Percentiles rank a stretch among this genome's conserved stretches.
Evolutionary conservation across 2,113 vertebrate genomes (phyloP).

Genomic region (Hemibates koningsi): DNA sequence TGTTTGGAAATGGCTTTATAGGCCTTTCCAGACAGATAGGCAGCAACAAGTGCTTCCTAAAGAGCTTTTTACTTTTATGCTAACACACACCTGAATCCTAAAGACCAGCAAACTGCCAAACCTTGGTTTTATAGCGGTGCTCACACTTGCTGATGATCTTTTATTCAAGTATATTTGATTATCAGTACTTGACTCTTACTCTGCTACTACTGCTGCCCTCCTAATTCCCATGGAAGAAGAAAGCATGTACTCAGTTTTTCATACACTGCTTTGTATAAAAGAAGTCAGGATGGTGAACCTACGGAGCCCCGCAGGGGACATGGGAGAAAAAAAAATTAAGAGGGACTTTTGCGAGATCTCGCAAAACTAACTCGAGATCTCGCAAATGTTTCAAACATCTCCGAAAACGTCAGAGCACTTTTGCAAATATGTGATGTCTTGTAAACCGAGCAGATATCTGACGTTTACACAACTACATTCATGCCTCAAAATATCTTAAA

Average conservation of each 20-base stretch:
- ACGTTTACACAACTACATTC: too few species aligned
- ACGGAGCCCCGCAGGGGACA: too few species aligned
- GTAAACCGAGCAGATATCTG: too few species aligned
- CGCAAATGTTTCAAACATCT: too few species aligned
- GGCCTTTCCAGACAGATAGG: not conserved
- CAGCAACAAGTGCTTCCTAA: not conserved
- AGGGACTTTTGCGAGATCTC: too few species aligned
- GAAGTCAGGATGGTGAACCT: not conserved
- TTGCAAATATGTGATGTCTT: too few species aligned
- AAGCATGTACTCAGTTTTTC: accelerated
- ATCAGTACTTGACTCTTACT: not conserved
- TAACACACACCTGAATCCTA: not conserved
- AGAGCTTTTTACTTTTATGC: not conserved
- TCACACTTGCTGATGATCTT: not conserved
- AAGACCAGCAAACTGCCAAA: not conserved
- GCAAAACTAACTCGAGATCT: too few species aligned
- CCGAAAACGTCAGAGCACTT: too few species aligned
- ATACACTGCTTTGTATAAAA: not conserved
- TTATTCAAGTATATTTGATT: not conserved
- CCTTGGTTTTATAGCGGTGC: not conserved
- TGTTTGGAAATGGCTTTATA: not conserved
- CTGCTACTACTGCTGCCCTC: not conserved
- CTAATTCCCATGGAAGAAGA: not conserved
- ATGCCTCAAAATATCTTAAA: too few species aligned
- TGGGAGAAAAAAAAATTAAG: too few species aligned